These are phyloP conservation scores for Machaerirhynchus nigripectus DNA, from an alignment of 2,113 vertebrate genomes.

Conservation along the genomic window DNA sequence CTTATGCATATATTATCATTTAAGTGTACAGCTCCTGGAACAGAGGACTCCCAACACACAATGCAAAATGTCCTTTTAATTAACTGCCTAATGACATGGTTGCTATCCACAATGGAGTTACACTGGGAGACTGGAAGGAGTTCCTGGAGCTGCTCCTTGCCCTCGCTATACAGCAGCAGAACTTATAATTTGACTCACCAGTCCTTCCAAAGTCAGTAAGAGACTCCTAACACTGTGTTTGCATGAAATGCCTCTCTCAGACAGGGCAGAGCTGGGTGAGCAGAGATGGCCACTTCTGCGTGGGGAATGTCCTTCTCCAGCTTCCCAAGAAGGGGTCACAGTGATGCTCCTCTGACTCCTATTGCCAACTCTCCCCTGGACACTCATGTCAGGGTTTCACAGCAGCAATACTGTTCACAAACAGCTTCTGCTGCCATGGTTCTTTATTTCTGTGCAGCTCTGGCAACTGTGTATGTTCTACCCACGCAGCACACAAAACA, in stretches of 20 bases:
- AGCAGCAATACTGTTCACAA: neutral
- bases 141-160: neutral
- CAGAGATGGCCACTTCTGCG: accelerated
- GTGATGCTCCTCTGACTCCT: neutral
- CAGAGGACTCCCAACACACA: neutral
- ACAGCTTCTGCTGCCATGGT: neutral
- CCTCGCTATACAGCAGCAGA: neutral
- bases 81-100: neutral
- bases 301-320: neutral
- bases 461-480: neutral
- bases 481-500: neutral
- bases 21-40: neutral
- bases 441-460: neutral
- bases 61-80: neutral
- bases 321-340: neutral
- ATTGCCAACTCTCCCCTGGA: neutral
- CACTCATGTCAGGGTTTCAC: neutral
- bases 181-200: neutral
- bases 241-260: neutral
- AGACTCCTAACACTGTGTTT: neutral
- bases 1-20: neutral
- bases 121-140: neutral
- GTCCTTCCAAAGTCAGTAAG: neutral
- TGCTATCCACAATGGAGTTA: neutral
- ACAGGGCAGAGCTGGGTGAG: neutral